Evolutionary conservation across 2,797 vertebrate genomes (phyloP).

Genomic region (Anguilla obscura): DNA sequence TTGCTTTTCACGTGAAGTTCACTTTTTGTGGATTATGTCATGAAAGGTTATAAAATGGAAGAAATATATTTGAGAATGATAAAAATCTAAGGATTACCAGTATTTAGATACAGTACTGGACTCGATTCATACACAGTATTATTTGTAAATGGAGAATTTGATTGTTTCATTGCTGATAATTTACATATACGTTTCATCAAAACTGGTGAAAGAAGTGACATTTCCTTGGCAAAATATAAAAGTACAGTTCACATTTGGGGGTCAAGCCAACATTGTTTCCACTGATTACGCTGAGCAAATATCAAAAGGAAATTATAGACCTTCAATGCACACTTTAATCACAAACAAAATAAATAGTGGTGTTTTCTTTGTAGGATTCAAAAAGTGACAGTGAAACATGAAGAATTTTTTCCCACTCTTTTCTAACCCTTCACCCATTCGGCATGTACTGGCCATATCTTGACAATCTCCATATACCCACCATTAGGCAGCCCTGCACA

Average conservation of each 20-base stretch:
- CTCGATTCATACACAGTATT: neutral
- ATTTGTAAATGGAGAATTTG: neutral
- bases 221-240: neutral
- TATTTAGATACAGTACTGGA: neutral
- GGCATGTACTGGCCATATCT: neutral
- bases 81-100: neutral
- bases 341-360: neutral
- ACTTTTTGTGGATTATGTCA: neutral
- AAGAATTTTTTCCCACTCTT: neutral
- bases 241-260: neutral
- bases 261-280: neutral
- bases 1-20: no score
- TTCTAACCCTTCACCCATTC: neutral
- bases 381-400: neutral
- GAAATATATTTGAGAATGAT: neutral
- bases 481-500: neutral
- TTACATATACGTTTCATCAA: neutral
- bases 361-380: neutral
- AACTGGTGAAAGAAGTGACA: neutral
- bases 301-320: neutral
- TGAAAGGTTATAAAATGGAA: neutral
- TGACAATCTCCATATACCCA: neutral
- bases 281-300: neutral
- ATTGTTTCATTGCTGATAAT: neutral
- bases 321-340: neutral